A percentile compares a stretch with the other conserved stretches of the same genome.
These are phyloP conservation scores for Oithona nana DNA, from an alignment of 2,888 invertebrate species.

Conservation along the genomic window DNA sequence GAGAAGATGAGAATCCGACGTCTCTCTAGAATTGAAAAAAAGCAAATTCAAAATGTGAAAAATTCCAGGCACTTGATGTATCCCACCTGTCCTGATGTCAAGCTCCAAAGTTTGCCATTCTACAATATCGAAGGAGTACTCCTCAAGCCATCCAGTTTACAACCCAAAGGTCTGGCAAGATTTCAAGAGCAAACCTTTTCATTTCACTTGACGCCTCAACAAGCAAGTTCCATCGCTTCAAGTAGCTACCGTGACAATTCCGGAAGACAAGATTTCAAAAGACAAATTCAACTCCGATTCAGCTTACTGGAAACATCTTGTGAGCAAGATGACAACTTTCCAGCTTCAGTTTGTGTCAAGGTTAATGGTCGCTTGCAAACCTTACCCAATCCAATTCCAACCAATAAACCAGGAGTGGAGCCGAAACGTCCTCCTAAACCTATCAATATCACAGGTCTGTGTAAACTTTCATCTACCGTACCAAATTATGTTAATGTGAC, in stretches of 20 bases:
- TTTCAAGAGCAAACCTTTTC: constrained; percentile 68
- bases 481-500: constrained; percentile 55
- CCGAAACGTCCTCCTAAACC: constrained; percentile 89
- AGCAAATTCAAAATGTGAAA: too few species aligned
- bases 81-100: constrained; percentile 83
- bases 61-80: constrained; percentile 13
- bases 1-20: too few species aligned
- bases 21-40: too few species aligned
- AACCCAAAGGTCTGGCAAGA: constrained; percentile 26
- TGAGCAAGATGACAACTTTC: constrained; percentile 87
- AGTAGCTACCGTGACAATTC: constrained; percentile 44
- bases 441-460: constrained; percentile 75
- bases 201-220: constrained; percentile 78
- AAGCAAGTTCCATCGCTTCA: constrained; percentile 73
- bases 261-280: constrained; percentile 44
- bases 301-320: constrained; percentile 62
- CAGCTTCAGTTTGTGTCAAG: constrained; percentile 74
- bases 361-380: constrained; percentile 77
- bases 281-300: constrained; percentile 72
- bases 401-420: constrained; percentile 89
- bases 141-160: constrained; percentile 66
- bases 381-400: constrained; percentile 61
- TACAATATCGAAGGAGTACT: constrained; percentile 71
- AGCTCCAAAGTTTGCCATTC: constrained; percentile 73
- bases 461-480: constrained; percentile 65